Evolutionary conservation across 2,888 invertebrate genomes (phyloP), one percentile per base, ranked within the genome.

Genomic region (Nymphalis urticae): DNA sequence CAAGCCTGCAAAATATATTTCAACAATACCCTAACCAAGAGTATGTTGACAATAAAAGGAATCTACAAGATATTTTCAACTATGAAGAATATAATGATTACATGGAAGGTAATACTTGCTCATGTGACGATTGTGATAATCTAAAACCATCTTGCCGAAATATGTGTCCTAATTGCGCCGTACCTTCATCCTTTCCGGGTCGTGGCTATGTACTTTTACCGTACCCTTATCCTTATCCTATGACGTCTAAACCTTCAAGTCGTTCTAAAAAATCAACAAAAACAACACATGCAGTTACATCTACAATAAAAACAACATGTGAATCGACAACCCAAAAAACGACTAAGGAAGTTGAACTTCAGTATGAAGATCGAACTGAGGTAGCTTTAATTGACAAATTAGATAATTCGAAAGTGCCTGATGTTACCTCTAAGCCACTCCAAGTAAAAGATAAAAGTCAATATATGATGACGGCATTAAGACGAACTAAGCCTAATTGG

Each of bases 401-500:
- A 58, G 58, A 36, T 42, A 19, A 58, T 27, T 42, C 58, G 42
- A 58, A 58, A 58, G 58, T 42, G 13, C 36, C 58, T n/a, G 58
- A 42, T 10, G 6, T 58, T 42, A 9, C 36, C 10, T 9, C 36
- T 62, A n/a, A 53, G 48, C 65, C 50, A 9, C 67, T 62, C 13
- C 65, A 68, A 48, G 48, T 56, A 47, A 76, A 67, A 42, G 64
- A 72, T 2, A 78, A 77, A 21, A 77, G 68, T n/a, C 81, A 79
- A 64, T 81, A 80, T 62, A 81, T 82, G 60, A 48, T 83, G 66
- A 80, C 83, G 8, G 73, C 83, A 16, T 54, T 84, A 27, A 77
- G 85, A 58, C 79, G 79, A 58, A 85, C 81, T 0, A 83, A 83
- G 67, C 80, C 84, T 0, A 78, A 82, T 27, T 83, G 82, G 82